These are phyloP conservation scores for Siniperca knerii DNA, from an alignment of 2,113 vertebrate genomes.

Conservation along the genomic window DNA sequence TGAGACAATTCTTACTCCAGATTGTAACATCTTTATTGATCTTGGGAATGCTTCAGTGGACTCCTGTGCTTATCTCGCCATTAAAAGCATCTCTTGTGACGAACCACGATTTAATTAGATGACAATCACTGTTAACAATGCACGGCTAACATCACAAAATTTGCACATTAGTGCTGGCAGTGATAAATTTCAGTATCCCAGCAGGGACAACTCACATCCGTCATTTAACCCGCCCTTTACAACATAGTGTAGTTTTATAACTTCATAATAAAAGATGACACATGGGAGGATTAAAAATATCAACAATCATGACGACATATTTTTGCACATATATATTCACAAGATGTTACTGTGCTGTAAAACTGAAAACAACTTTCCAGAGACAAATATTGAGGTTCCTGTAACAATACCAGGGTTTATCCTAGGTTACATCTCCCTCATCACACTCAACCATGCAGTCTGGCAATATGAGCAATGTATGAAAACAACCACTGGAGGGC, in stretches of 20 bases:
- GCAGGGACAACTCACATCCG: conserved; percentile 79
- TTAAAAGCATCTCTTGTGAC: conserved; percentile 93
- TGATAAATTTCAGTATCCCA: conserved; percentile 90
- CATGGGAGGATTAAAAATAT: conserved; percentile 11
- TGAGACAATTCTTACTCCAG: conserved; percentile 90
- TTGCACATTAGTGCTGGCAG: conserved; percentile 89
- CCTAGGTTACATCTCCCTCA: background rate
- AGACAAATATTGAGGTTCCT: background rate
- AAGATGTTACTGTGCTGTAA: background rate
- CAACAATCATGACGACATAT: background rate
- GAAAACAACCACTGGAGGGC: conserved; percentile 77
- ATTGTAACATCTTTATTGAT: conserved; percentile 97
- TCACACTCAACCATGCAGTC: background rate
- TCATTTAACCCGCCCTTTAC: conserved; percentile 67
- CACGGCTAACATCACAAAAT: conserved; percentile 87
- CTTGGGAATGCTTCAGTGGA: conserved; percentile 87
- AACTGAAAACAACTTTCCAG: background rate
- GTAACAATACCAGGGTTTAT: background rate
- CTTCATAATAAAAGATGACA: conserved; percentile 17
- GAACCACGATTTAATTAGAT: conserved; percentile 98
- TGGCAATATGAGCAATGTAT: conserved; percentile 38
- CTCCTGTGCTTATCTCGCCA: conserved; percentile 93
- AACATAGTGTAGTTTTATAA: conserved; percentile 18
- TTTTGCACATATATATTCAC: background rate
- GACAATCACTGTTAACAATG: conserved; percentile 97